Evolutionary conservation across 2,797 vertebrate species (phyloP).

Genomic region (Gadopsis marmoratus): DNA sequence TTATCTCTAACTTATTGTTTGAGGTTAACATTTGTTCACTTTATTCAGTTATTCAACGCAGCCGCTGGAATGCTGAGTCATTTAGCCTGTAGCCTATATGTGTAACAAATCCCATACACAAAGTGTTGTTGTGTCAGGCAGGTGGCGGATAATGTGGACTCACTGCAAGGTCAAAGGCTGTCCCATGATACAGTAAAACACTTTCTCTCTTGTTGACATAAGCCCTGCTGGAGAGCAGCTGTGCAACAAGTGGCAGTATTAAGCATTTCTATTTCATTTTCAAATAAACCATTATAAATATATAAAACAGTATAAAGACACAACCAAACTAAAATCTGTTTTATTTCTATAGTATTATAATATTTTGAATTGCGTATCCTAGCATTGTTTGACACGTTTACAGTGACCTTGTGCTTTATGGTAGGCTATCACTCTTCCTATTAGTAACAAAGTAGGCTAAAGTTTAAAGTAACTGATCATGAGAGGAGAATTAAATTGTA

Average conservation of each 20-base stretch:
- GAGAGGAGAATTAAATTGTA: not conserved
- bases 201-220: slow-evolving; percentile 26
- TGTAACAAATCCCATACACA: slow-evolving; percentile 15
- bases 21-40: not conserved
- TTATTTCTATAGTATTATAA: not conserved
- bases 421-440: too few relatives aligned
- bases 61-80: not conserved
- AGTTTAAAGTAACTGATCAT: not conserved
- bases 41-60: too few relatives aligned
- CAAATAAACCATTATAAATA: not conserved
- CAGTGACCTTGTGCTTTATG: not conserved
- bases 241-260: not conserved
- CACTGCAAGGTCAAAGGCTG: slow-evolving; percentile 55
- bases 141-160: slow-evolving; percentile 16
- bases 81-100: not conserved
- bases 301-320: not conserved
- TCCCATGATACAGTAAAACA: slow-evolving; percentile 1
- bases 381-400: not conserved
- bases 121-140: slow-evolving; percentile 36
- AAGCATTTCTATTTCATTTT: not conserved
- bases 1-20: not conserved
- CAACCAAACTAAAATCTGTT: fast-evolving
- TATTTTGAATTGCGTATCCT: too few relatives aligned
- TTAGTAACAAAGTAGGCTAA: not conserved
- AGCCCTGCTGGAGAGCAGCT: not conserved